Conservation (phyloP, 2,797 vertebrate species). For the Heterohyrax brucei region DNA sequence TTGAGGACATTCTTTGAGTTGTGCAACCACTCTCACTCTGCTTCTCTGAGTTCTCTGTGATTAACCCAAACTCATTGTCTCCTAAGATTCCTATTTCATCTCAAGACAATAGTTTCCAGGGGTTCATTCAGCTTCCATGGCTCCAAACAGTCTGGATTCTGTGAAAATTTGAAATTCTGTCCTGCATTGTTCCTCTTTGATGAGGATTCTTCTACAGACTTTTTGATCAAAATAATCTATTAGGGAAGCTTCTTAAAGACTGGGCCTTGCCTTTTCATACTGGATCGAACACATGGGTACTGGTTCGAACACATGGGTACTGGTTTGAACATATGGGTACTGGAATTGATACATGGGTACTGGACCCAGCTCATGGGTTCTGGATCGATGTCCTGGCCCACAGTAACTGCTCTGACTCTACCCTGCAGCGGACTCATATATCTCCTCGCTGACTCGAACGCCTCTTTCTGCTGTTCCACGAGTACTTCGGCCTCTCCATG, state of each 20-base stretch:
- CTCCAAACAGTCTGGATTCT: background rate
- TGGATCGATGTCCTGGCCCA: background rate
- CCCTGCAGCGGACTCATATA: rapidly evolving
- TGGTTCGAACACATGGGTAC: too few species aligned
- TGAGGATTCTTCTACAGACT: background rate
- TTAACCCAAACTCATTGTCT: too few species aligned
- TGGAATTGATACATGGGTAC: too few species aligned
- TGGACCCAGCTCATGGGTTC: too few species aligned
- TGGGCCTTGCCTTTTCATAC: background rate
- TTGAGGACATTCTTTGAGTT: background rate
- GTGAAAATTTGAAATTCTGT: background rate
- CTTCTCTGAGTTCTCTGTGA: background rate
- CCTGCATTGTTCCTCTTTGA: background rate
- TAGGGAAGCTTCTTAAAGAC: background rate
- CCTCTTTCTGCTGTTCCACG: background rate
- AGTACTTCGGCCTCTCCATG: background rate
- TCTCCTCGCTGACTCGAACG: rapidly evolving
- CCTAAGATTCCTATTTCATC: background rate
- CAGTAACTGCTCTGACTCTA: background rate
- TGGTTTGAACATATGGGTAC: too few species aligned
- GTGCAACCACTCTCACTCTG: background rate
- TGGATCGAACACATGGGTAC: too few species aligned
- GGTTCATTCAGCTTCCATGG: background rate
- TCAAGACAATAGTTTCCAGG: background rate
- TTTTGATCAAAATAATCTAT: background rate